Evolutionary conservation across 2,888 invertebrate genomes (phyloP).

Genomic region (Ormyrus rosae): DNA sequence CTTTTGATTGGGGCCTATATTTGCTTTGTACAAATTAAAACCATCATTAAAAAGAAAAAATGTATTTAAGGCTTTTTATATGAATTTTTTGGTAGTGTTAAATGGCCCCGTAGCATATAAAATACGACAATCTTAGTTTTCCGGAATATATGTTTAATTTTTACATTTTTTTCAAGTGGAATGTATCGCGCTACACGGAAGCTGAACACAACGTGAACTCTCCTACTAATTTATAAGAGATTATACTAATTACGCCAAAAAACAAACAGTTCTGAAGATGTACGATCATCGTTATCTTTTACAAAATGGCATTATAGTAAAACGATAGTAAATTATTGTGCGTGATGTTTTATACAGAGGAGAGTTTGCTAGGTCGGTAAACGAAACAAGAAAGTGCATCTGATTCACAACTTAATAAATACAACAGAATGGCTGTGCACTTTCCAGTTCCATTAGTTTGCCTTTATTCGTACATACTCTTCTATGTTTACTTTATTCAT

Average conservation of each 20-base stretch:
- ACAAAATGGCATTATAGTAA: background rate
- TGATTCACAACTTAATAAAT: conserved; percentile 40
- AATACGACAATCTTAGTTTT: conserved; percentile 15
- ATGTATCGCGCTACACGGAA: conserved; percentile 74
- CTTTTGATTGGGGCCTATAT: no score
- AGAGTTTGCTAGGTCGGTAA: conserved; percentile 19
- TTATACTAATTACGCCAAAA: conserved; percentile 11
- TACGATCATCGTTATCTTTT: background rate
- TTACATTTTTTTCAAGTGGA: conserved; percentile 68
- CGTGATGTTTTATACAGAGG: conserved; percentile 22
- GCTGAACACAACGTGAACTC: conserved; percentile 67
- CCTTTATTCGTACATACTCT: background rate
- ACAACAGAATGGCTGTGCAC: conserved; percentile 28
- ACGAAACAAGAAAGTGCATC: conserved; percentile 41
- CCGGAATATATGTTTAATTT: conserved; percentile 5
- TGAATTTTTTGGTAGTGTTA: background rate
- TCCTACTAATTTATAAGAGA: conserved; percentile 26
- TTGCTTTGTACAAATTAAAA: background rate
- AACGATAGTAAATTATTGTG: conserved; percentile 27
- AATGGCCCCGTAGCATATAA: conserved; percentile 6
- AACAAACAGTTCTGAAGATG: conserved; percentile 2
- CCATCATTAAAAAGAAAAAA: conserved; percentile 12
- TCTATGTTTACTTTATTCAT: conserved; percentile 5
- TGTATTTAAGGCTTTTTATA: background rate
- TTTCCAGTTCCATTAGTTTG: conserved; percentile 26